These are phyloP conservation scores for Festucalex cinctus DNA, from an alignment of 2,113 vertebrate species.

Conservation along the genomic window DNA sequence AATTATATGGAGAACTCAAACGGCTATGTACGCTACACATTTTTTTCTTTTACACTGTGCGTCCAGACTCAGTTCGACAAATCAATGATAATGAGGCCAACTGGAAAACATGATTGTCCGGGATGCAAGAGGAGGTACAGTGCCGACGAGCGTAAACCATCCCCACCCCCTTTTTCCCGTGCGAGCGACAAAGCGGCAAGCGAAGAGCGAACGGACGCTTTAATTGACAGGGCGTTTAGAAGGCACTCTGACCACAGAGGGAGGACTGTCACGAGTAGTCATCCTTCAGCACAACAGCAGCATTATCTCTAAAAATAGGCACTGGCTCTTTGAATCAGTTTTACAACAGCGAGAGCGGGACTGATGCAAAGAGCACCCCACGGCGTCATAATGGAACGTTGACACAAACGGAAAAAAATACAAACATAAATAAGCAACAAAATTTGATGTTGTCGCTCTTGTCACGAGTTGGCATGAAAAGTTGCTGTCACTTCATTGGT, in stretches of 20 bases:
- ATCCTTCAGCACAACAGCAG: constrained; percentile 32
- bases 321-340: constrained; percentile 36
- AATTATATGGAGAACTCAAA: constrained; percentile 5
- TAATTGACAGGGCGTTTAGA: constrained; percentile 18
- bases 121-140: constrained; percentile 5
- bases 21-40: constrained; percentile 22
- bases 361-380: constrained; percentile 31
- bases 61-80: background rate
- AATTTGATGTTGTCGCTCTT: background rate
- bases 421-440: background rate
- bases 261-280: constrained; percentile 23
- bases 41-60: constrained; percentile 16
- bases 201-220: constrained; percentile 13
- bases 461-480: background rate
- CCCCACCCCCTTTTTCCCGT: constrained; percentile 13
- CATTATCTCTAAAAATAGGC: constrained; percentile 44
- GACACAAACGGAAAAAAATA: too few species aligned
- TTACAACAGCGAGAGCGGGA: constrained; percentile 18
- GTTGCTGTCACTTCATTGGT: background rate
- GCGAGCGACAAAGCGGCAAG: constrained; percentile 9
- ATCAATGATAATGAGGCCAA: constrained; percentile 55
- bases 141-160: constrained; percentile 26
- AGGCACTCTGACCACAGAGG: constrained; percentile 29
- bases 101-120: constrained; percentile 21
- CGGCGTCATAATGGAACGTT: constrained; percentile 1